Percentiles rank a stretch among this genome's conserved stretches.
Evolutionary conservation across 2,797 vertebrate genomes (phyloP).

Genomic region (Scolopax rusticola): DNA sequence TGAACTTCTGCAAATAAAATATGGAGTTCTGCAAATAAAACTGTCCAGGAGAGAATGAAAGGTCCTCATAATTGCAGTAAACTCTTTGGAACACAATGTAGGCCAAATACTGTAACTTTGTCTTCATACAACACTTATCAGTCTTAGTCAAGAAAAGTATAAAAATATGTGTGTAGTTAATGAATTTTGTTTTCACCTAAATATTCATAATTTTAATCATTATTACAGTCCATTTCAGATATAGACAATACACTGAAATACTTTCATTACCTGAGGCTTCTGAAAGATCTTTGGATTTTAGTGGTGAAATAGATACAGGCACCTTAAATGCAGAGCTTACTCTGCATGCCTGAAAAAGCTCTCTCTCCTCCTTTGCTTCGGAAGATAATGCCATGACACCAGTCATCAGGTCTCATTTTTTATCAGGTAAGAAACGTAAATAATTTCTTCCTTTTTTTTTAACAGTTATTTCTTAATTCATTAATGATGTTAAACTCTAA

Average conservation of each 20-base stretch:
- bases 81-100: neutral
- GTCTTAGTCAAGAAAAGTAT: neutral
- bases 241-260: neutral
- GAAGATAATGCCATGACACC: neutral
- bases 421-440: neutral
- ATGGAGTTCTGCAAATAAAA: neutral
- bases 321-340: neutral
- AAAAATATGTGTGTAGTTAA: neutral
- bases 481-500: neutral
- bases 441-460: neutral
- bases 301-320: neutral
- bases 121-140: neutral
- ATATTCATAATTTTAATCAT: neutral
- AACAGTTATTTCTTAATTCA: neutral
- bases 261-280: neutral
- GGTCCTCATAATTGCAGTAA: neutral
- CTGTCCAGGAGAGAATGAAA: neutral
- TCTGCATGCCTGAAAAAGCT: neutral
- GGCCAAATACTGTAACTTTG: neutral
- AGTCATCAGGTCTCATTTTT: neutral
- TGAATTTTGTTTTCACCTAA: neutral
- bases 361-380: neutral
- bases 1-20: neutral
- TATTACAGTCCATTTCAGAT: neutral
- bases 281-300: neutral